A percentile compares a stretch with the other conserved stretches of the same genome.
Evolutionary conservation across 1,140 invertebrate species (phyloP).

Genomic region (Atta cephalotes): DNA sequence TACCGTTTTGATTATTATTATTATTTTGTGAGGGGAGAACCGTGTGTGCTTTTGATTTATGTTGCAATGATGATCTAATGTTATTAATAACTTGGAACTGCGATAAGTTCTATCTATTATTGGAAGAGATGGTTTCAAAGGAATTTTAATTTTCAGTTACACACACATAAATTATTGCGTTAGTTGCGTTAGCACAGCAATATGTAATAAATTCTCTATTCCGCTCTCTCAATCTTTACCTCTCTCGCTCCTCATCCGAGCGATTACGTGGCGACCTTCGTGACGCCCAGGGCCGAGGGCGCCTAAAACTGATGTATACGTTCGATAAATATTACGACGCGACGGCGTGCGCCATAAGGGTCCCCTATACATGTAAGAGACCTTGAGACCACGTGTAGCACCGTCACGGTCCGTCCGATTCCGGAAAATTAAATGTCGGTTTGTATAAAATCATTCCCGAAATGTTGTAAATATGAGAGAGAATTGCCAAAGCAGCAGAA

Average conservation of each 20-base stretch:
- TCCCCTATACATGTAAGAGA: constrained; percentile 70
- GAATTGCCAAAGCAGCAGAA: neutral
- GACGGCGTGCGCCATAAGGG: constrained; percentile 69
- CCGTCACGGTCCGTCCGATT: constrained; percentile 22
- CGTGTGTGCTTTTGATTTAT: neutral
- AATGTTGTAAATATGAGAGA: neutral
- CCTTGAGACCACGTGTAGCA: constrained; percentile 66
- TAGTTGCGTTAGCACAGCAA: constrained; percentile 1
- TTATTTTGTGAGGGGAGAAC: neutral
- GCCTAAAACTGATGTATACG: constrained; percentile 74
- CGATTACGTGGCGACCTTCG: constrained; percentile 80
- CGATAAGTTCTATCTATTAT: neutral
- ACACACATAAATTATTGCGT: neutral
- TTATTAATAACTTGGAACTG: neutral
- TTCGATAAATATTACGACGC: constrained; percentile 74
- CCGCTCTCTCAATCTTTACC: constrained; percentile 64
- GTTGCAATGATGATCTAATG: neutral
- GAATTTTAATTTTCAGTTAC: neutral
- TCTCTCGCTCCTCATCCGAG: constrained; percentile 55
- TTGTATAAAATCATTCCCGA: neutral
- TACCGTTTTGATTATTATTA: neutral
- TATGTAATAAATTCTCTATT: constrained; percentile 50
- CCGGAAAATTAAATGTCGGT: constrained; percentile 17
- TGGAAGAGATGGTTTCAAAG: neutral
- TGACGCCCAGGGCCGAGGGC: constrained; percentile 80